These are phyloP conservation scores for Sebastolobus altivelis DNA, from an alignment of 2,797 vertebrate species.

Conservation along the genomic window DNA sequence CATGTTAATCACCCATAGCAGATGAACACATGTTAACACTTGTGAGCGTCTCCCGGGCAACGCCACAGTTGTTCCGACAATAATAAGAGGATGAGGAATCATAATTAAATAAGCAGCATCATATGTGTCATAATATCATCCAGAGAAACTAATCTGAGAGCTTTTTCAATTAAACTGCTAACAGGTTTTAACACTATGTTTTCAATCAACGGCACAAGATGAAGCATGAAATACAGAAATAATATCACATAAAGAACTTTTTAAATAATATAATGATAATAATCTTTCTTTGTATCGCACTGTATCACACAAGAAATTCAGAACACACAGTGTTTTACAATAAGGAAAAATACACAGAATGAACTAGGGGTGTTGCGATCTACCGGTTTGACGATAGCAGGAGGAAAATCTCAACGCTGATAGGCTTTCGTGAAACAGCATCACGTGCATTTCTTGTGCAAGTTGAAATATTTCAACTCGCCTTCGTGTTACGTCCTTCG, in stretches of 20 bases:
- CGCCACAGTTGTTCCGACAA: not conserved
- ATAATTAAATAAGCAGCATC: not conserved
- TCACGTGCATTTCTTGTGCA: too few species aligned
- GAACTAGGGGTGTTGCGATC: too few species aligned
- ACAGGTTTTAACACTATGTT: not conserved
- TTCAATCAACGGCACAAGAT: not conserved
- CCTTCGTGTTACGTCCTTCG: too few species aligned
- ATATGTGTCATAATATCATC: not conserved
- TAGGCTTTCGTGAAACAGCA: too few species aligned
- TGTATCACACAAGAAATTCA: too few species aligned
- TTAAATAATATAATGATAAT: not conserved
- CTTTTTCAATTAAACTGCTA: not conserved
- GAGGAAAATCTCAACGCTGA: too few species aligned
- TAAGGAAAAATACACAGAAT: too few species aligned
- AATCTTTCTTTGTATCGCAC: not conserved
- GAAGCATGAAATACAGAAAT: not conserved
- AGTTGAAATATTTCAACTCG: too few species aligned
- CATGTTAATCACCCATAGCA: constrained; percentile 31
- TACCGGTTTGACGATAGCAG: too few species aligned
- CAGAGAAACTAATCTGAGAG: not conserved
- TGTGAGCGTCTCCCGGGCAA: constrained; percentile 32
- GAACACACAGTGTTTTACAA: too few species aligned
- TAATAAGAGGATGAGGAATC: not conserved
- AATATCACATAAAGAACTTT: not conserved
- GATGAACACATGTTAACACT: constrained; percentile 18